Evolutionary conservation across 2,797 vertebrate species (phyloP).

Genomic region (Anguilla anguilla): DNA sequence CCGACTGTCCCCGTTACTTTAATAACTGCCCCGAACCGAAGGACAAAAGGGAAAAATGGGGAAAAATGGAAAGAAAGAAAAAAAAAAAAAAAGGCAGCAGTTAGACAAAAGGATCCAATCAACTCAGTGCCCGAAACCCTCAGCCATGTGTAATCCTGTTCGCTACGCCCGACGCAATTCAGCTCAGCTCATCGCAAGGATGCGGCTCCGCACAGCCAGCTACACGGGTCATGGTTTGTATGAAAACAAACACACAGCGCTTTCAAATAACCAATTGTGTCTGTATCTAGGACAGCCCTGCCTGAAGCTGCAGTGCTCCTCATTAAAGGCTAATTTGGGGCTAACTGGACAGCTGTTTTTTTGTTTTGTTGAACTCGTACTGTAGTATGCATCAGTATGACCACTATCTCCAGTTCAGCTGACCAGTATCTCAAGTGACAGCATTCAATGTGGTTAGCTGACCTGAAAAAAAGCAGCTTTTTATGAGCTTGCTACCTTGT

Average conservation of each 20-base stretch:
- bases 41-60: background rate
- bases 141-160: background rate
- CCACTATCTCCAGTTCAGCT: background rate
- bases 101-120: background rate
- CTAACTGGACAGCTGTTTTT: background rate
- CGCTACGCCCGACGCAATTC: background rate
- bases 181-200: background rate
- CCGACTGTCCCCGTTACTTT: background rate
- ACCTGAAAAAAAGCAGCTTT: background rate
- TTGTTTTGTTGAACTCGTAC: too few relatives aligned
- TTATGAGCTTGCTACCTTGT: background rate
- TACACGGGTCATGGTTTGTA: slow-evolving; percentile 6
- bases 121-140: background rate
- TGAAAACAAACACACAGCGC: background rate
- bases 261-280: background rate
- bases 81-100: background rate
- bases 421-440: too few relatives aligned
- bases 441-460: background rate
- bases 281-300: slow-evolving; percentile 1
- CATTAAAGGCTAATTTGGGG: background rate
- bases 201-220: background rate
- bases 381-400: background rate
- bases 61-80: background rate
- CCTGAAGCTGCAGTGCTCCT: background rate
- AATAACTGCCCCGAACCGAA: background rate